Base-by-base conservation (phyloP, 2,888 invertebrate genomes). In the Chrysolina oricalcia region DNA sequence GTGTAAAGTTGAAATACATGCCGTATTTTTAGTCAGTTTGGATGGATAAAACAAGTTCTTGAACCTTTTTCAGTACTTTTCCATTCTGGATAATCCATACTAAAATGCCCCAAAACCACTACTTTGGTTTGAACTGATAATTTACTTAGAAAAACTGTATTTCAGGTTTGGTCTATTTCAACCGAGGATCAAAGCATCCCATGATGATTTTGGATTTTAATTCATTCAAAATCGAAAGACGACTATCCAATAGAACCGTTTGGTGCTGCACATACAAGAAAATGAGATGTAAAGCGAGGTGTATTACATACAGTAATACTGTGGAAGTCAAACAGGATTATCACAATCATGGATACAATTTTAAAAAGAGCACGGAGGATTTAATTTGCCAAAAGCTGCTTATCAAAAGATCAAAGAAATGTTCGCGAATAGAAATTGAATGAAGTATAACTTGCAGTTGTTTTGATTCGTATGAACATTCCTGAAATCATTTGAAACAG, bases 241-340 rank as follows among this genome's bases (percentile, higher is more conserved):
- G 59, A 65, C 69, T 46, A 10, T 17, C 56, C 2, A 35, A 78
- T 59, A 77, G 71, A 65, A 79, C 78, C 1, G 15, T 72, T n/a
- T 82, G 83, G 83, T 76, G 72, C n/a, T 83, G 83, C 56, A 74
- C 71, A n/a, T 71, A 73, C 56, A 79, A 80, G 73, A 73, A 77
- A 67, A 48, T 69, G 11, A 81, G 72, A 69, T 82, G 83, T 40
- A 83, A 80, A 78, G 78, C 77, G 17, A 77, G 81, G 66, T 71
- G 82, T 46, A 67, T 66, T 0, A 80, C 83, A 3, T 78, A 68
- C 23, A 80, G 80, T 8, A 74, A 75, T 21, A 77, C 70, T 1
- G 62, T 83, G 66, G 73, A 73, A n/a, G 72, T 83, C 21, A 77
- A 71, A 40, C 27, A 48, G 19, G 75, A 76, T 41, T 71, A 76